Evolutionary conservation across 2,113 vertebrate genomes (phyloP).

Genomic region (Mionectes macconnelli): DNA sequence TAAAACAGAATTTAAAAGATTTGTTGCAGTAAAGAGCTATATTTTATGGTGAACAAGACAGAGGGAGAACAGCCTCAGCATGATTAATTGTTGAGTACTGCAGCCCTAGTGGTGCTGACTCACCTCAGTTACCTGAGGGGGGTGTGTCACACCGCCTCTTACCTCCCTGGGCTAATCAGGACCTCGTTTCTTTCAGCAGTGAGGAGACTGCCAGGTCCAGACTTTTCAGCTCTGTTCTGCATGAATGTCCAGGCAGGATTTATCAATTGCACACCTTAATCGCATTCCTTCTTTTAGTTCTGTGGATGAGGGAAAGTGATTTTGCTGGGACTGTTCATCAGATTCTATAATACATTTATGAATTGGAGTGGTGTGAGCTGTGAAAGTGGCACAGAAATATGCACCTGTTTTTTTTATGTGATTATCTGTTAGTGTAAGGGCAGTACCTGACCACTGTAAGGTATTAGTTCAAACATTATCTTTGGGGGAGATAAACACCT

Average conservation of each 20-base stretch:
- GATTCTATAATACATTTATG: not conserved
- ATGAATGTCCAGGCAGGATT: not conserved
- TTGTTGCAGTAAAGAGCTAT: not conserved
- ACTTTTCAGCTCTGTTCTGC: not conserved
- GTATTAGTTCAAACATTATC: not conserved
- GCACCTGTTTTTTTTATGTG: not conserved
- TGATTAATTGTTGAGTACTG: not conserved
- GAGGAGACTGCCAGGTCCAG: not conserved
- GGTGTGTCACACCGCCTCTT: not conserved
- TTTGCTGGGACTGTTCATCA: not conserved
- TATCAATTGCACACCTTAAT: not conserved
- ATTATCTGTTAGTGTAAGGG: not conserved
- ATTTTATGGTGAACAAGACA: not conserved
- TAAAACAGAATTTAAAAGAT: not conserved
- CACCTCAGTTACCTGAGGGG: not conserved
- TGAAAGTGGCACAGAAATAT: not conserved
- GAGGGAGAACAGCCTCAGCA: not conserved
- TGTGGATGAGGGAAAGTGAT: not conserved
- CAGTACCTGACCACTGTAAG: not conserved
- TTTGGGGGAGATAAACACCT: not conserved
- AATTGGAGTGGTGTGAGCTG: not conserved
- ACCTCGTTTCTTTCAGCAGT: not conserved
- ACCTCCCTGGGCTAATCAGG: not conserved
- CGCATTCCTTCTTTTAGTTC: not conserved
- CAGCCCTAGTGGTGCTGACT: not conserved